These are phyloP conservation scores for Oscheius sp. DNA, from an alignment of 2,888 invertebrate species.

Conservation along the genomic window DNA sequence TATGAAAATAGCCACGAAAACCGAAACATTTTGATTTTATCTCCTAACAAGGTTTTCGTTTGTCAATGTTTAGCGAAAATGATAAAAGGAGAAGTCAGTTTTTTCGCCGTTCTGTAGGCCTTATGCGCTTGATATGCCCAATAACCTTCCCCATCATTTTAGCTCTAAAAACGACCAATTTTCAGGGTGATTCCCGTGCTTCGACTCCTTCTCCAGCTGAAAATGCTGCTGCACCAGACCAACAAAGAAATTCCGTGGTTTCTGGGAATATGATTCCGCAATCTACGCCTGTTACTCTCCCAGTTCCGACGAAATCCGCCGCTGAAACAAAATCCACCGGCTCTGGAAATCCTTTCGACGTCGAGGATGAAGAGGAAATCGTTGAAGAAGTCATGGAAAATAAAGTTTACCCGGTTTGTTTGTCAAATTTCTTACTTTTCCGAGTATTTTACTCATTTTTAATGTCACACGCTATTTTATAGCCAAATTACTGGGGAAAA, in stretches of 20 bases:
- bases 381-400: constrained; percentile 48
- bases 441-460: constrained; percentile 6
- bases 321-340: neutral
- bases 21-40: too few species aligned
- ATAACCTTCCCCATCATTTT: too few species aligned
- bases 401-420: constrained; percentile 57
- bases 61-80: too few species aligned
- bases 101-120: too few species aligned
- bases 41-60: too few species aligned
- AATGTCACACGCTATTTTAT: too few species aligned
- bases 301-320: neutral
- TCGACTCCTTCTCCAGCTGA: constrained; percentile 23
- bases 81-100: too few species aligned
- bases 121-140: too few species aligned
- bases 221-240: neutral
- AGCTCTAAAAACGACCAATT: too few species aligned
- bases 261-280: constrained; percentile 8
- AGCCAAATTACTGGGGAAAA: too few species aligned
- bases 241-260: constrained; percentile 25
- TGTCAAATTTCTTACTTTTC: neutral
- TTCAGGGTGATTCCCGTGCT: constrained; percentile 17
- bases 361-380: constrained; percentile 52
- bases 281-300: neutral
- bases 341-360: constrained; percentile 59
- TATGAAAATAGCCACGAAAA: too few species aligned